Evolutionary conservation across 2,888 invertebrate genomes (phyloP), one percentile per base, ranked within the genome.

Genomic region (Agriopis aurantiaria): DNA sequence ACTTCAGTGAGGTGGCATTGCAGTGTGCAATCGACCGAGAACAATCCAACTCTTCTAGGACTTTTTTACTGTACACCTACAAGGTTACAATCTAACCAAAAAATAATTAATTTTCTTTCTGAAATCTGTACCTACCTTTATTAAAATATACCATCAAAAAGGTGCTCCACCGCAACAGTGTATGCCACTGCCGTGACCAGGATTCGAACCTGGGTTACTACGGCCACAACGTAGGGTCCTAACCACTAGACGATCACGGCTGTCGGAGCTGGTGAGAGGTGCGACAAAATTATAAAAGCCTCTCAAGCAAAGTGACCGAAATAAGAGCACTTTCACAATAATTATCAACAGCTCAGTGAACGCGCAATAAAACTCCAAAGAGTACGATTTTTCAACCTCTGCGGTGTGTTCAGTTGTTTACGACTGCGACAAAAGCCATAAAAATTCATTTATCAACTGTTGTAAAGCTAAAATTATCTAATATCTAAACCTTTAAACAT

Each of bases 141-240:
- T n/a, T 49, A 8, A 49, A 1, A 5, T 12, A n/a, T 55, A 6
- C 12, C 3, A 33, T n/a, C 53, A 62, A 62, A 62, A 62, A 17
- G n/a, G 0, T 9, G 62, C 62, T 62, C 62, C 62, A 1, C 62
- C 53, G 53, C 6, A 46, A 62, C 62, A 53, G 62, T 62, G 62
- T 23, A 23, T 10, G 43, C 46, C 82, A 87, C 87, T 89, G 88
- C 95, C 95, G 95, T 95, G 95, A 96, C 96, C 95, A 95, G 96
- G 96, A 96, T 96, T 96, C 96, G 96, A 96, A 96, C 96, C 96
- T 96, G 96, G 96, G 96, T 96, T 96, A 96, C 96, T 96, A 96
- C 96, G 96, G 96, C 96, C 96, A 96, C 96, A 96, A 96, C 95
- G 95, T 95, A 95, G 95, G 94, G 95, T 96, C 95, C 95, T 96